These are phyloP conservation scores for Ericerus pela DNA, from an alignment of 1,140 invertebrate genomes.

Conservation along the genomic window DNA sequence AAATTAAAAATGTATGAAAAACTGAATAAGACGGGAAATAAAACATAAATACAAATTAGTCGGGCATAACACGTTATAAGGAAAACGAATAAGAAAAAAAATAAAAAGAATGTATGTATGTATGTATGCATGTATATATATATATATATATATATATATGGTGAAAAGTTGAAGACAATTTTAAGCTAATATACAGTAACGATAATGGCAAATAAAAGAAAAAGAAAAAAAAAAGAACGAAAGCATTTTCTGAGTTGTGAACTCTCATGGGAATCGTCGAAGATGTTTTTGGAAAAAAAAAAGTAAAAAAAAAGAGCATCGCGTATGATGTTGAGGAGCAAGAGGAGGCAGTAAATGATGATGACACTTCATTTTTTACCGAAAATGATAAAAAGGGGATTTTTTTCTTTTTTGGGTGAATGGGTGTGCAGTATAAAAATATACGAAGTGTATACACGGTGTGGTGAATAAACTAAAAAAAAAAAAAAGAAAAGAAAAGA, in stretches of 20 bases:
- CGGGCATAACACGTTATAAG: not conserved
- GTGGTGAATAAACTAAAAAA: too few relatives aligned
- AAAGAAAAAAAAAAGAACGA: conserved; percentile 1
- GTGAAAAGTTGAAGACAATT: conserved; percentile 7
- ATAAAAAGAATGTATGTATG: too few relatives aligned
- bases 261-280: conserved; percentile 2
- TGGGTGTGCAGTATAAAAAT: too few relatives aligned
- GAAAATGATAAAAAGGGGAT: conserved; percentile 17
- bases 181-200: conserved; percentile 12
- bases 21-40: not conserved
- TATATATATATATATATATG: too few relatives aligned
- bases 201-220: conserved; percentile 10
- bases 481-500: too few relatives aligned
- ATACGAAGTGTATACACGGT: too few relatives aligned
- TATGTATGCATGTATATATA: too few relatives aligned
- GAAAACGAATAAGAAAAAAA: not conserved
- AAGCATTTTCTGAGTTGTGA: not conserved
- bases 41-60: conserved; percentile 9
- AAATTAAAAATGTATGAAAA: conserved; percentile 8
- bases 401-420: not conserved
- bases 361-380: conserved; percentile 19
- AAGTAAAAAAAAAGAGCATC: too few relatives aligned
- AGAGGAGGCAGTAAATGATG: conserved; percentile 16
- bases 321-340: not conserved
- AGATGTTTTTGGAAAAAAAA: not conserved